Base-by-base conservation (phyloP, 2,797 vertebrate genomes). In the Sarcophilus harrisii region DNA sequence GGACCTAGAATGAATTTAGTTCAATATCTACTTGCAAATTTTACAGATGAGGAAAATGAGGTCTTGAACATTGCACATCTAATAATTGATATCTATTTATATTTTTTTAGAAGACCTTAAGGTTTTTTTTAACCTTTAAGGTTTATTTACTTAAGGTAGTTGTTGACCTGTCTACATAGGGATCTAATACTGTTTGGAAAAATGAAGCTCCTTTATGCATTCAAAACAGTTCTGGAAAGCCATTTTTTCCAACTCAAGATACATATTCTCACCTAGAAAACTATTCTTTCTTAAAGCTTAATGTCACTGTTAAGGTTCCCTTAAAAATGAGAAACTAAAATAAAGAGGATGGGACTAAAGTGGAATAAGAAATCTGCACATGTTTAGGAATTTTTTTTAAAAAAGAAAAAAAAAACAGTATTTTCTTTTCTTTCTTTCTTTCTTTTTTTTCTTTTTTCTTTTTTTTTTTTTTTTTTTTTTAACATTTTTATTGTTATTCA, bases 291-390 rank as follows among this genome's bases (percentile, higher is more conserved):
- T 97, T 97, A 97, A 97, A 97, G 94, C 97, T 97, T 97, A 96
- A 27, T 96, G 97, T 96, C 62, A 93, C 97, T 97, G 93, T 59
- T 97, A 97, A 98, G 97, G 96, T 96, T 92, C 96, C 96, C 97
- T 97, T 98, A 97, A 96, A 98, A 97, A 97, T 97, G 95, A 98
- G 96, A 96, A 97, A 96, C 96, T 87, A 95, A 98, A 97, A 98
- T 97, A 97, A 96, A 97, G 97, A 98, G 97, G 97, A 96, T 98
- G 97, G 97, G 97, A 91, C 97, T 90, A 94, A 96, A 92, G 94
- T 87, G 95, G 96, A 96, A 96, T 27, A 95, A 97, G 98, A 97
- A 96, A 96, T 94, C 97, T 97, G 97, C 95, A 97, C 94, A 97
- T 97, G 95, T 96, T 97, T 97, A 94, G 96, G 95, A 94, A 94